Percentiles rank a stretch among this genome's conserved stretches.
Conservation (phyloP, 2,113 vertebrate species). For the Sebastes schlegelii region DNA sequence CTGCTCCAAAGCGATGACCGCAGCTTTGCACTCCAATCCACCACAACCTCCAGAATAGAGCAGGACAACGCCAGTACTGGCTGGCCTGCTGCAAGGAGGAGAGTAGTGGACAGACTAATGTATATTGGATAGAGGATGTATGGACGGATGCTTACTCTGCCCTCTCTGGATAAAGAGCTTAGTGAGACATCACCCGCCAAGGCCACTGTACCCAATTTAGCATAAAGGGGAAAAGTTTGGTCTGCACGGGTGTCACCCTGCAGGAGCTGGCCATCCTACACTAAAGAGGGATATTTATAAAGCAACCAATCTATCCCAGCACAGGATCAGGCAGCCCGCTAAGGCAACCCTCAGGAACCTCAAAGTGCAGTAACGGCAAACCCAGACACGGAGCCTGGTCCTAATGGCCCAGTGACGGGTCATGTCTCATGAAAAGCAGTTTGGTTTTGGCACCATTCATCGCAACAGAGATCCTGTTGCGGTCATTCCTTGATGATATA, state of each 20-base stretch:
- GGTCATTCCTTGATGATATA: conserved; percentile 74
- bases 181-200: conserved; percentile 42
- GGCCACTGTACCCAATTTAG: conserved; percentile 44
- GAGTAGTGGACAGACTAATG: conserved; percentile 21
- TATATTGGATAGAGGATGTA: conserved; percentile 27
- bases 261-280: conserved; percentile 43
- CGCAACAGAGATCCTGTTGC: conserved; percentile 59
- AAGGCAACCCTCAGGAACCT: conserved; percentile 74
- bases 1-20: conserved; percentile 61
- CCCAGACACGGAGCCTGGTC: conserved; percentile 62
- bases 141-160: conserved; percentile 18
- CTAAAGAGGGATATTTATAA: conserved; percentile 70
- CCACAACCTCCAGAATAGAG: conserved; percentile 67
- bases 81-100: conserved; percentile 25
- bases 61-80: conserved; percentile 37
- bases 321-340: conserved; percentile 69
- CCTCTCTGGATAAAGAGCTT: conserved; percentile 37
- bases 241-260: conserved; percentile 37
- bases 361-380: conserved; percentile 67
- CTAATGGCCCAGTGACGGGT: conserved; percentile 59
- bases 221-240: conserved; percentile 47
- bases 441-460: conserved; percentile 62
- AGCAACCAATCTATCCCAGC: conserved; percentile 48
- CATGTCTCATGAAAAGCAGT: conserved; percentile 51
- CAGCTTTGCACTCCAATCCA: conserved; percentile 65